Evolutionary conservation across 2,113 vertebrate species (phyloP), one percentile per base, ranked within the genome.

Genomic region (Dasyprocta punctata): DNA sequence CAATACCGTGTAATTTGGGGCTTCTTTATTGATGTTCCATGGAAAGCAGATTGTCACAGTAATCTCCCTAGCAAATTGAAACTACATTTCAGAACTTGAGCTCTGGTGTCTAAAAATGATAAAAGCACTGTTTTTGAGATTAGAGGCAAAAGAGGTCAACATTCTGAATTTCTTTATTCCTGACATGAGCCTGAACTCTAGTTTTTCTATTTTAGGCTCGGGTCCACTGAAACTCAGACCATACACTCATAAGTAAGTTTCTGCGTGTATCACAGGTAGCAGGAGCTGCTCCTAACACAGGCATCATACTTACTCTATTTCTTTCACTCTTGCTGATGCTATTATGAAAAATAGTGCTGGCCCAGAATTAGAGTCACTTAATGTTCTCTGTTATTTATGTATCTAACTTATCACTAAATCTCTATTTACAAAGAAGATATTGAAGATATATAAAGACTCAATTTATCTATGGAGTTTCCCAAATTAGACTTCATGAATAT

Each of bases 81-180:
- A 97, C 90, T 58, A 67, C 26, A 73, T 93, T 97, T 98, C 41
- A 92, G 17, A 38, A 60, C 41, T 86, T 81, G 78, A 93, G n/a
- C 2, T 7, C 28, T 93, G 36, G 38, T 58, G 71, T 96, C 92
- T 89, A 87, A 97, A 93, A 97, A 97, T 33, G 58, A 96, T 0
- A 49, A 78, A 90, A 90, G 54, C 22, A 94, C 11, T 33, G 4
- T 84, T 92, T 95, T 90, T 94, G 80, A 97, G 56, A 93, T 88
- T 61, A 96, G 80, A 92, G 9, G 60, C 65, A 95, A 98, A 92
- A 87, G 24, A 97, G 94, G 33, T 91, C 78, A 98, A 56, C 52
- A 88, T 73, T n/a, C 60, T 78, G 95, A 94, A 75, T 92, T 87
- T 47, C 65, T 77, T 73, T 86, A 2, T 67, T 96, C 47, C 83